Base-by-base conservation (phyloP, 2,888 invertebrate species). In the Diadegma fenestrale region DNA sequence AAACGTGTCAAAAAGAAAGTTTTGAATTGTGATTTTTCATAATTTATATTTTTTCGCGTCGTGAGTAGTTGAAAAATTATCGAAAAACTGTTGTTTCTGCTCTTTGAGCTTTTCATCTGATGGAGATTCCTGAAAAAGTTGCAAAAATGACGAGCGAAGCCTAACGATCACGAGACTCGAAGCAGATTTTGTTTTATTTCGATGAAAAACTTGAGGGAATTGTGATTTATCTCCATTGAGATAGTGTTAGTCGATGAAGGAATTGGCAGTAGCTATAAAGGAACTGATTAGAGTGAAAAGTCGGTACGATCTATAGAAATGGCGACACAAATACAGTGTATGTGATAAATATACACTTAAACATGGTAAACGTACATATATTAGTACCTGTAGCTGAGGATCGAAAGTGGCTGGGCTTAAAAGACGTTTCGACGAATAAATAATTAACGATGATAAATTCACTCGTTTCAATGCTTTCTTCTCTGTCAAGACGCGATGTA, bases 371-470 rank as follows among this genome's bases (percentile, higher is more conserved):
- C 68, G 73, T 72, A 80, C 63, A 80, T 80, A 64, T 64, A 72
- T 80, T 64, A 72, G 63, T 63, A 69, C 71, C 58, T 61, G 19
- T 37, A 45, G 73, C 58, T 80, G 19, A 68, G 22, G 54, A 68
- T 68, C 45, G 73, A 73, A 80, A 66, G 45, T 43, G 66, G 45
- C 43, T 68, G 71, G 37, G 41, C 77, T 77, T 64, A 76, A 76
- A 75, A 75, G 77, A 82, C 63, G 61, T 58, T 33, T 73, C 45
- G 45, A 48, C 75, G 71, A 85, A 85, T 80, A 85, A 86, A 86
- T 87, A 86, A 87, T 87, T 82, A 86, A 71, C 78, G 79, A 86
- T 87, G 84, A 82, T 76, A 82, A 86, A 84, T 86, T 87, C 80
- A 82, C 45, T 64, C 80, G 73, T 66, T 69, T 76, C 79, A 66